These are phyloP conservation scores for Poliocrania exsul DNA, from an alignment of 2,797 vertebrate species.

Conservation along the genomic window DNA sequence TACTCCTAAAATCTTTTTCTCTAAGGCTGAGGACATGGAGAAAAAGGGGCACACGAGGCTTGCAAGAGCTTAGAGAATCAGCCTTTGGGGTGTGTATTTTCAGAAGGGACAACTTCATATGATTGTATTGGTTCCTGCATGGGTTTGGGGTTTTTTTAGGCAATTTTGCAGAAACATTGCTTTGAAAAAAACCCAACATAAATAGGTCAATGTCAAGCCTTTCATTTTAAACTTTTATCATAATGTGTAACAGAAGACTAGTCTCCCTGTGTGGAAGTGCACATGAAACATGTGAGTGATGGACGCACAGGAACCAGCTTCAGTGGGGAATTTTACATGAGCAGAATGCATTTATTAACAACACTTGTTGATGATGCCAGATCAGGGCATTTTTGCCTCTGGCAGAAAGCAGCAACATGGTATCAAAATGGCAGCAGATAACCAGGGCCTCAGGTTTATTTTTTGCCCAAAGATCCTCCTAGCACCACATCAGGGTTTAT, in stretches of 20 bases:
- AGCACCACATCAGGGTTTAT: fast-evolving
- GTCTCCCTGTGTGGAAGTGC: neutral
- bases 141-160: neutral
- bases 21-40: neutral
- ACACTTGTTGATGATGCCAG: neutral
- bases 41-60: neutral
- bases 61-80: neutral
- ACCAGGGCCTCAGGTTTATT: neutral
- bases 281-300: neutral
- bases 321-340: fast-evolving
- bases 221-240: neutral
- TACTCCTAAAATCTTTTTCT: neutral
- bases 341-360: neutral
- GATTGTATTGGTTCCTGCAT: neutral
- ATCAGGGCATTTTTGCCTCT: neutral
- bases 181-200: neutral
- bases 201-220: fast-evolving
- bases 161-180: neutral
- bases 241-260: neutral
- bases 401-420: neutral
- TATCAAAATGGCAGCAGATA: neutral
- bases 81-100: neutral
- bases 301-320: neutral
- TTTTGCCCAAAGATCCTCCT: neutral
- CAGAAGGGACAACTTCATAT: neutral